Base-by-base conservation (phyloP, 2,797 vertebrate species). In the Enoplosus armatus region DNA sequence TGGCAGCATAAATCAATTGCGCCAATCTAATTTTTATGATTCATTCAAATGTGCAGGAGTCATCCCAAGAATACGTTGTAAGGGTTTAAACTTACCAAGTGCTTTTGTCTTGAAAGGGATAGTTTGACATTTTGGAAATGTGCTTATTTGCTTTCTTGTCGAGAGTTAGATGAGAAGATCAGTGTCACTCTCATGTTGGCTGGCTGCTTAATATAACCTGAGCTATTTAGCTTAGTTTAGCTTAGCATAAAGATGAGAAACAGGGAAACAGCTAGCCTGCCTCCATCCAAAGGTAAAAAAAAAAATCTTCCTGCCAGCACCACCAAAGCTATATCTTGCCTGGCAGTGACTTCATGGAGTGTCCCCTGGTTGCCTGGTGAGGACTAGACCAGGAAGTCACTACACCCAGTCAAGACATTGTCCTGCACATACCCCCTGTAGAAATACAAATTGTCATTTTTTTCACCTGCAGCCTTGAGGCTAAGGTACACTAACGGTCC, bases 11-110 rank as follows among this genome's bases (percentile, higher is more conserved):
- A 83, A 73, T 86, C 31, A 62, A 41, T 65, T 47, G 11, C 9
- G 2, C 14, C 48, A 56, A 68, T 84, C 26, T 37, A 33, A 79
- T 87, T 87, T 79, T 63, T 51, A 26, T 61, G 10, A 78, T 77
- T 55, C 4, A 18, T 60, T 77, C 3, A 72, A 58, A 47, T 27
- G n/a, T 31, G 48, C n/a, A 53, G 22, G 29, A 54, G 27, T 65
- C 69, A 66, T 63, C 45, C 14, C n/a, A 50, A 63, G 77, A 84
- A 84, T 80, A 43, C 22, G 4, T 84, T 77, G n/a, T 10, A 26
- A 11, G 27, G 26, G 3, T 45, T 54, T 72, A 29, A 61, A 56
- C 31, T 51, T n/a, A n/a, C n/a, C n/a, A n/a, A n/a, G n/a, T n/a
- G n/a, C 9, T 62, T 74, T n/a, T 8, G 9, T 24, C 35, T 62